A percentile compares a stretch with the other conserved stretches of the same genome.
These are phyloP conservation scores for Pantherophis alleghaniensis DNA, from an alignment of 2,797 vertebrate genomes.

Conservation along the genomic window DNA sequence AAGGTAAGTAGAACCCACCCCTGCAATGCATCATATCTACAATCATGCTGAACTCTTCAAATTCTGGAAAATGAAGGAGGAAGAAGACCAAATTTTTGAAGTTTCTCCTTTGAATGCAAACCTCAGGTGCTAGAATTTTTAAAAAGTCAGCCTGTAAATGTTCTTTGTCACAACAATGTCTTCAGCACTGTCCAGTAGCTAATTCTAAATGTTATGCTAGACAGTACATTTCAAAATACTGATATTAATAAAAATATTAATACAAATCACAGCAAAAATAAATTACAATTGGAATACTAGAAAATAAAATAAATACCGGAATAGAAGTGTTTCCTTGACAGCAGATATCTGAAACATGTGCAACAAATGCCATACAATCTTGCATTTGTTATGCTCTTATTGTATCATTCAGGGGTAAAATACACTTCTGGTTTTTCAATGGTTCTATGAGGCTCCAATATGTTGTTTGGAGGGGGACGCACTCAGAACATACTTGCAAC, in stretches of 20 bases:
- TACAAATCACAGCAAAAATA: neutral
- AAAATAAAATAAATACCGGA: neutral
- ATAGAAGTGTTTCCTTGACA: conserved; percentile 4
- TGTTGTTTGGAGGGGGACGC: neutral
- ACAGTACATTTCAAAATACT: neutral
- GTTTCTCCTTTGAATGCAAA: neutral
- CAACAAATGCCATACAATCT: neutral
- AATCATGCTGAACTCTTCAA: neutral
- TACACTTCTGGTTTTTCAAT: neutral
- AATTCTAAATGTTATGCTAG: neutral
- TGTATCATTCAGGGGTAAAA: neutral
- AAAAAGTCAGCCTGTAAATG: neutral
- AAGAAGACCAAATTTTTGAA: neutral
- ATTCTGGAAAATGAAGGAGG: neutral
- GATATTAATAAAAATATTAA: neutral
- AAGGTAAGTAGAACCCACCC: too few species aligned
- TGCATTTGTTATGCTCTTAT: neutral
- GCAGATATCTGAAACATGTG: conserved; percentile 1
- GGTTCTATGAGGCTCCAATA: neutral
- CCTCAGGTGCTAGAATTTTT: neutral
- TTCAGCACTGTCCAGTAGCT: neutral
- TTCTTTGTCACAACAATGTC: neutral
- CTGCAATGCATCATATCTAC: neutral
- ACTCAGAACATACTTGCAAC: neutral
- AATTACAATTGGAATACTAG: neutral